phyloP scores from a whole-genome alignment of 2,113 vertebrate genomes.

The Cricetomys ansorgei region DNA sequence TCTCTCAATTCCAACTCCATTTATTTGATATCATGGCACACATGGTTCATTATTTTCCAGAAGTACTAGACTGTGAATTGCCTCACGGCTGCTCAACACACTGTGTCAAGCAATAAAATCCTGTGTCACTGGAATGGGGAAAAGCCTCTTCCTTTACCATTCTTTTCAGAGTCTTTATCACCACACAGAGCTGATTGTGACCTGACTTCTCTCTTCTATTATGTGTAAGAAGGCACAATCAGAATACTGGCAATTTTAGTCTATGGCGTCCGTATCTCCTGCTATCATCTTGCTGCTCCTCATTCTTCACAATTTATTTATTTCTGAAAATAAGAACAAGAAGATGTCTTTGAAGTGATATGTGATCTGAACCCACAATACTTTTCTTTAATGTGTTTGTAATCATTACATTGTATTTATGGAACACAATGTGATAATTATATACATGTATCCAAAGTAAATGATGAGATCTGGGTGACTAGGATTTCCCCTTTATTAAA shows the following conservation, averaged over 20 bases:
- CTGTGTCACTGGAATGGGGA: slow-evolving; percentile 74
- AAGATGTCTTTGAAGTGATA: not conserved
- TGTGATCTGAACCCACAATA: not conserved
- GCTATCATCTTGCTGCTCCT: not conserved
- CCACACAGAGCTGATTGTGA: slow-evolving; percentile 48
- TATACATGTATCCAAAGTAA: not conserved
- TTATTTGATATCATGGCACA: slow-evolving; percentile 83
- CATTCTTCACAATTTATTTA: not conserved
- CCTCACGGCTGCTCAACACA: slow-evolving; percentile 85
- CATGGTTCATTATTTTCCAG: slow-evolving; percentile 81
- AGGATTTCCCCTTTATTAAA: not conserved
- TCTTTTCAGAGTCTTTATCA: slow-evolving; percentile 61
- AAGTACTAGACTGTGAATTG: slow-evolving; percentile 85
- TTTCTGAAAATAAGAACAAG: not conserved
- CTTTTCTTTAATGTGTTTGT: not conserved
- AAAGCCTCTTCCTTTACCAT: slow-evolving; percentile 77
- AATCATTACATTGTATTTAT: not conserved
- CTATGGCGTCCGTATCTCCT: not conserved
- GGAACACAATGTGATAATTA: not conserved
- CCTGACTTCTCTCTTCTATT: slow-evolving; percentile 46
- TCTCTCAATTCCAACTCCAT: slow-evolving; percentile 83
- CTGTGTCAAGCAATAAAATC: slow-evolving; percentile 86
- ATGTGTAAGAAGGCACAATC: not conserved
- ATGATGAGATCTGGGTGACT: not conserved
- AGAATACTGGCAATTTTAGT: slow-evolving; percentile 17